A percentile compares a stretch with the other conserved stretches of the same genome.
Evolutionary conservation across 2,797 vertebrate genomes (phyloP).

Genomic region (Caiman crocodilus): DNA sequence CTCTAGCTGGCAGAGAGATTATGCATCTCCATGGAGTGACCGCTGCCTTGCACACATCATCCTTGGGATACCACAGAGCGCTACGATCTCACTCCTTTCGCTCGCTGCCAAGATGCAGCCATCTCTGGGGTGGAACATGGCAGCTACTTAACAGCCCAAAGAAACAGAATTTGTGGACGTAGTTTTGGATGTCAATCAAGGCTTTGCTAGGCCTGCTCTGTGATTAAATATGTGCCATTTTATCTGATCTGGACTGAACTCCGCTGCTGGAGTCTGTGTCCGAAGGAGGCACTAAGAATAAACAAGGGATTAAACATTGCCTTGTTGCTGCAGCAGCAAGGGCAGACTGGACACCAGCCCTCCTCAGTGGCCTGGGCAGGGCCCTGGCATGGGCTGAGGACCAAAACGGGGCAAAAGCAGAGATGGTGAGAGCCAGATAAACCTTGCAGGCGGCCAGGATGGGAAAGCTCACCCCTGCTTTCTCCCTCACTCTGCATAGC

Average conservation of each 20-base stretch:
- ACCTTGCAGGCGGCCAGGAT: not conserved
- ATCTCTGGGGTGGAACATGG: not conserved
- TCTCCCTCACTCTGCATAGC: not conserved
- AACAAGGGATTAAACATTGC: not conserved
- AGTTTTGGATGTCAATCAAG: not conserved
- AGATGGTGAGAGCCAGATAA: not conserved
- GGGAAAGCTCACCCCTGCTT: not conserved
- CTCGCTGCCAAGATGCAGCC: not conserved
- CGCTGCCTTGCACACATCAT: not conserved
- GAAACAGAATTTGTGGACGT: not conserved
- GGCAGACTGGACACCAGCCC: not conserved
- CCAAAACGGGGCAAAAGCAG: not conserved
- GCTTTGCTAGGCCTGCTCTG: not conserved
- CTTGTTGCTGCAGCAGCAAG: not conserved
- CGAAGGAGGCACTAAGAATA: not conserved
- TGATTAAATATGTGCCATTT: not conserved
- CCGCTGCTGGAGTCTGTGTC: not conserved
- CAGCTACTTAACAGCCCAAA: not conserved
- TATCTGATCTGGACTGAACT: not conserved
- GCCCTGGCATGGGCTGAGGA: not conserved
- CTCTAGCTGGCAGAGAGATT: not conserved
- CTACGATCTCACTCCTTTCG: not conserved
- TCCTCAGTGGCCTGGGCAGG: not conserved
- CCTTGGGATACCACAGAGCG: not conserved
- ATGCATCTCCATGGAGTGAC: not conserved